phyloP scores from a whole-genome alignment of 2,113 vertebrate genomes.

The Pseudopipra pipra region DNA sequence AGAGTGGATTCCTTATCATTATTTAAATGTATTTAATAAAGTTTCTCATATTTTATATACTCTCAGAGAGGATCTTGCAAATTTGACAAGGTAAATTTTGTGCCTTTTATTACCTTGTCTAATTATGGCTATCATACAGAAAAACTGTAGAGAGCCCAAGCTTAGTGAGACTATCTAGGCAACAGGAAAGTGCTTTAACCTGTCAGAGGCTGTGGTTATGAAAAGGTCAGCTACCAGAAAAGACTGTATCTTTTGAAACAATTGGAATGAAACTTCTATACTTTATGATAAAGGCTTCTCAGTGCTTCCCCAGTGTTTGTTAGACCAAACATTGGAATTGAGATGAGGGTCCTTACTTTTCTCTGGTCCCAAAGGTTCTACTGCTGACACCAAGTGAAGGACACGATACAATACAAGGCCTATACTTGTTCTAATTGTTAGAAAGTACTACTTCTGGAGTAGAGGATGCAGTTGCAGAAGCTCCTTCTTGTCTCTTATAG shows the following conservation, averaged over 20 bases:
- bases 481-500: background rate
- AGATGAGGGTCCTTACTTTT: too few species aligned
- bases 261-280: background rate
- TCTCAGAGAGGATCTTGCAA: background rate
- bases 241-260: background rate
- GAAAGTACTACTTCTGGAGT: background rate
- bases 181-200: background rate
- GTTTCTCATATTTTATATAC: background rate
- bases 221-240: background rate
- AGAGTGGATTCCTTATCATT: background rate
- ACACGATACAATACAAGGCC: background rate
- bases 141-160: background rate
- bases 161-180: background rate
- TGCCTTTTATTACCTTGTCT: background rate
- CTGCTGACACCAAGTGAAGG: background rate
- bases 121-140: background rate
- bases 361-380: background rate
- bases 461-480: background rate
- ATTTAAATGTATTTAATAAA: background rate
- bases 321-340: background rate
- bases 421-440: background rate
- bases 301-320: background rate
- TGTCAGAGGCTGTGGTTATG: background rate
- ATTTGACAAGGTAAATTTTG: background rate
- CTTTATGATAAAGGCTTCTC: background rate